A percentile compares a stretch with the other conserved stretches of the same genome.
Evolutionary conservation across 1,140 invertebrate genomes (phyloP).

Genomic region (Ceratoteleas bidentatus): DNA sequence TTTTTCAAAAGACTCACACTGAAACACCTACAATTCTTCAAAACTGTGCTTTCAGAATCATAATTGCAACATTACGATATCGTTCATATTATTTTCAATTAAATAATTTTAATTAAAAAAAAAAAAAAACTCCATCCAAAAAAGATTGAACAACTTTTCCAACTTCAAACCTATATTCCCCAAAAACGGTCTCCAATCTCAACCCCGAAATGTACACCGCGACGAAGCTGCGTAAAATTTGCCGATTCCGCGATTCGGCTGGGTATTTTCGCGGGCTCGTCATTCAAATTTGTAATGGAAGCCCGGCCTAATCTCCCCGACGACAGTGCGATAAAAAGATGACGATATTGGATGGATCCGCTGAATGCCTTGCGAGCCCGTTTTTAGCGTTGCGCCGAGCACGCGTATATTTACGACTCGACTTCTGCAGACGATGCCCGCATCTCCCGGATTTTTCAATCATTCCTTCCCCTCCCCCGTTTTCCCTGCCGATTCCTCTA

Average conservation of each 20-base stretch:
- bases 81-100: no score
- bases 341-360: conserved; percentile 56
- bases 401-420: conserved; percentile 44
- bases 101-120: no score
- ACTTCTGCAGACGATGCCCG: conserved; percentile 58
- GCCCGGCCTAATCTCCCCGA: conserved; percentile 53
- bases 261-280: conserved; percentile 4
- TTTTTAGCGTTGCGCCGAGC: conserved; percentile 38
- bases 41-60: no score
- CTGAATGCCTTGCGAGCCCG: conserved; percentile 35
- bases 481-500: conserved; percentile 10
- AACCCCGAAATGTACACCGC: not conserved
- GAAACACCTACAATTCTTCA: no score
- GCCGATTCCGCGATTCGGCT: conserved; percentile 33
- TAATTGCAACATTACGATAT: no score
- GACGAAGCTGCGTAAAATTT: conserved; percentile 36
- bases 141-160: no score
- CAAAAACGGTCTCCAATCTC: not conserved
- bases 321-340: conserved; percentile 59
- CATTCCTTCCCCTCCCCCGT: conserved; percentile 11
- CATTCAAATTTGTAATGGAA: conserved; percentile 60
- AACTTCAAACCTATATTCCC: no score
- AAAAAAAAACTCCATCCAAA: no score
- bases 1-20: no score
- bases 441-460: conserved; percentile 46